Evolutionary conservation across 2,113 vertebrate species (phyloP).

Genomic region (Paramormyrops kingsleyae): DNA sequence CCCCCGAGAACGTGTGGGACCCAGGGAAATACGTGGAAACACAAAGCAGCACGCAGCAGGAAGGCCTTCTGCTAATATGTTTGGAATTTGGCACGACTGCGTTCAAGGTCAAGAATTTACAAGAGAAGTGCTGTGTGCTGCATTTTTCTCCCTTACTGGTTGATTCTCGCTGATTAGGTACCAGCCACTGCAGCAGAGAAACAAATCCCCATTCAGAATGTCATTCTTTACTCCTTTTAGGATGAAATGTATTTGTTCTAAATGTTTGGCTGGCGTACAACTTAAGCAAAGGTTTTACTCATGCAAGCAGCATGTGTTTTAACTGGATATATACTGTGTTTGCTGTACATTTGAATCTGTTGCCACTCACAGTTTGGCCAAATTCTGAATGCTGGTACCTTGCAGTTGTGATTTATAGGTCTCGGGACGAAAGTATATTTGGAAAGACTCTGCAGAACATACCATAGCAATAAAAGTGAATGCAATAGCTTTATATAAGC

Average conservation of each 20-base stretch:
- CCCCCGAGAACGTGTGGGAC: background rate
- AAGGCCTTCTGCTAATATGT: constrained; percentile 31
- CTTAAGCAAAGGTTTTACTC: background rate
- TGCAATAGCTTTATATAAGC: background rate
- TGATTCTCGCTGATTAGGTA: constrained; percentile 24
- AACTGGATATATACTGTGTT: background rate
- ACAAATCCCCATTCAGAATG: background rate
- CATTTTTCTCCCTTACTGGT: constrained; percentile 22
- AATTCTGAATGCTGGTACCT: background rate
- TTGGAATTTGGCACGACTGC: constrained; percentile 33
- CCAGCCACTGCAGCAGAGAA: constrained; percentile 6
- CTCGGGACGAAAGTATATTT: background rate
- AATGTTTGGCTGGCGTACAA: background rate
- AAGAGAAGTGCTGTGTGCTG: constrained; percentile 20
- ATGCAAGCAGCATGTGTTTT: background rate
- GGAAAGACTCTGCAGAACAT: background rate
- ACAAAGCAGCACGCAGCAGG: constrained; percentile 18
- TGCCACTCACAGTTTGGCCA: background rate
- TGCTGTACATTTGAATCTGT: background rate
- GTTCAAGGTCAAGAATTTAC: constrained; percentile 35
- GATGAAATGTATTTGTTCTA: background rate
- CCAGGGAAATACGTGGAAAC: background rate
- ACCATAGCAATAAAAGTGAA: background rate
- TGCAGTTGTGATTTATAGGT: background rate
- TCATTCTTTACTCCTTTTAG: background rate